Conservation (phyloP, 2,888 invertebrate species). For the Unio pictorum region DNA sequence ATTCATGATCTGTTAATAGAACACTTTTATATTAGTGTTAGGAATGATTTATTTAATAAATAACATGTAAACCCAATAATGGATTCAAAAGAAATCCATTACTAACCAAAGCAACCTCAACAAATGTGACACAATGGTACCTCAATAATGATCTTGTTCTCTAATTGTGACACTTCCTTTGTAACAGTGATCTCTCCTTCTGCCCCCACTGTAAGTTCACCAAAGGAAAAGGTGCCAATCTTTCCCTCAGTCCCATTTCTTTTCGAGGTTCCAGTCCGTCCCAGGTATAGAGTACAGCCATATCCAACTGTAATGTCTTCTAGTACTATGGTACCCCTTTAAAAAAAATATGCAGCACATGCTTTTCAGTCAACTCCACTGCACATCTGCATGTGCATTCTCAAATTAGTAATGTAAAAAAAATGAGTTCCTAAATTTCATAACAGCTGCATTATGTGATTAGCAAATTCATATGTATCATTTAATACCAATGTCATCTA, state of each 20-base stretch:
- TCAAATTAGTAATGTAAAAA: too few species aligned
- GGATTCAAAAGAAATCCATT: background rate
- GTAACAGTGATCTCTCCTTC: constrained; percentile 53
- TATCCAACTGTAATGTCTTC: constrained; percentile 50
- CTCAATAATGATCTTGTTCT: constrained; percentile 34
- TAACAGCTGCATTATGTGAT: too few species aligned
- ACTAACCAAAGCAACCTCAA: background rate
- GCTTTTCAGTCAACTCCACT: too few species aligned
- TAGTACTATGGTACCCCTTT: constrained; percentile 52
- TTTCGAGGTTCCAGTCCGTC: constrained; percentile 35
- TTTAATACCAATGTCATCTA: too few species aligned
- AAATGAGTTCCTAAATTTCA: too few species aligned
- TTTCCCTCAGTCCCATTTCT: constrained; percentile 16
- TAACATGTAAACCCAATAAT: too few species aligned
- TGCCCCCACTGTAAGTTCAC: constrained; percentile 42
- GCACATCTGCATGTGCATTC: too few species aligned
- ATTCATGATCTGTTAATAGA: too few species aligned
- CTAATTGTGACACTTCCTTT: constrained; percentile 28
- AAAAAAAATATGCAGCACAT: background rate
- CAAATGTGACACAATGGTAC: constrained; percentile 9
- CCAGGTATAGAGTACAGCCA: constrained; percentile 44
- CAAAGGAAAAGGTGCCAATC: constrained; percentile 35
- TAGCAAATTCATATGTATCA: too few species aligned
- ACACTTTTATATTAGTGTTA: too few species aligned
- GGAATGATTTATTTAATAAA: too few species aligned